These are phyloP conservation scores for Trisateles emortualis DNA, from an alignment of 2,888 invertebrate genomes.

Conservation along the genomic window DNA sequence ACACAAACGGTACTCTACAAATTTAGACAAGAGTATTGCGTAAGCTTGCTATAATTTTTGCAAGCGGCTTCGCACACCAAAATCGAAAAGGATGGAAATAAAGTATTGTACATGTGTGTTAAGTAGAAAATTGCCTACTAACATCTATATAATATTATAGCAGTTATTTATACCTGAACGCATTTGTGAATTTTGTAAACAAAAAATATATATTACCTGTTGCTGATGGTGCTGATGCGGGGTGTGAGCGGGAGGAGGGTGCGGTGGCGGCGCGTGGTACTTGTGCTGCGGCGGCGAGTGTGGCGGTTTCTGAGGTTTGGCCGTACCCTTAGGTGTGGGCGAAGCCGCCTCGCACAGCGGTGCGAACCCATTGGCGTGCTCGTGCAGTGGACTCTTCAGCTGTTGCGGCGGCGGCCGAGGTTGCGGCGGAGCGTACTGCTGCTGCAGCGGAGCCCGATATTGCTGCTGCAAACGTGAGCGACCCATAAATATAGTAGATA, in stretches of 20 bases:
- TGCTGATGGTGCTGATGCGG: slow-evolving; percentile 78
- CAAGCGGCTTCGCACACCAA: too few species aligned
- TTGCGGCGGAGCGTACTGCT: slow-evolving; percentile 78
- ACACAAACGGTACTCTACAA: too few species aligned
- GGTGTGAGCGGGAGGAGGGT: slow-evolving; percentile 57
- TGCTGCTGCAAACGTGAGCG: slow-evolving; percentile 65
- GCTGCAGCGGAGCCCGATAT: slow-evolving; percentile 80
- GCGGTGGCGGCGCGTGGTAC: slow-evolving; percentile 77
- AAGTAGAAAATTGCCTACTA: too few species aligned
- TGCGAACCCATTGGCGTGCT: slow-evolving; percentile 83
- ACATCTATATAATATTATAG: too few species aligned
- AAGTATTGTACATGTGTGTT: too few species aligned
- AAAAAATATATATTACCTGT: slow-evolving; percentile 43
- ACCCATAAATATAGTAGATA: not conserved
- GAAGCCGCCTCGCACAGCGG: slow-evolving; percentile 88
- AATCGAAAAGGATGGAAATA: too few species aligned
- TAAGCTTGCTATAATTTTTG: too few species aligned
- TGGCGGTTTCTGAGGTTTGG: slow-evolving; percentile 74
- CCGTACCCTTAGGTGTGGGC: slow-evolving; percentile 80
- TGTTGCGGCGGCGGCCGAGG: slow-evolving; percentile 80
- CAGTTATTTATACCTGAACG: too few species aligned
- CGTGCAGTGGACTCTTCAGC: slow-evolving; percentile 87
- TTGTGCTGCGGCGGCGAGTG: slow-evolving; percentile 84
- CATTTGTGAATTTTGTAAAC: too few species aligned
- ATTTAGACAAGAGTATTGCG: too few species aligned